Evolutionary conservation across 2,888 invertebrate species (phyloP), one percentile per base, ranked within the genome.

Genomic region (Trachelus troglodyta): DNA sequence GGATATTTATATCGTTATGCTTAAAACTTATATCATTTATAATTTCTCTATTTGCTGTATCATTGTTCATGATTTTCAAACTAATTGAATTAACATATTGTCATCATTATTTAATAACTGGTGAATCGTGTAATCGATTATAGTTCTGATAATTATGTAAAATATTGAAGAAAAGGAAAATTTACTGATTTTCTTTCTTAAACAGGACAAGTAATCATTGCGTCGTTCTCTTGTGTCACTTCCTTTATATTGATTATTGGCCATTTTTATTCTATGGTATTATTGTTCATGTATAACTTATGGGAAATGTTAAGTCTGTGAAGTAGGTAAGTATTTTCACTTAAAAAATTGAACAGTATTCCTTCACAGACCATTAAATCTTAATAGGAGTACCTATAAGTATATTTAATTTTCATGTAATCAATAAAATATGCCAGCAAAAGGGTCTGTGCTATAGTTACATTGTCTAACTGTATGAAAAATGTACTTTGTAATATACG

Each of bases 401-500:
- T 56, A 56, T 23, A 23, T 23, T 56, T 9, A 23, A 56, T 23
- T 56, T 56, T 9, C 9, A 23, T 9, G 23, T 9, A 56, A 56
- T 56, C 1, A 56, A 23, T 56, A 56, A 23, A 56, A 9, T 56
- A 15, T 56, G 56, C 56, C 56, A 23, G 23, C 56, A 23, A 56
- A 56, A 23, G 56, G 56, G 56, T 23, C 56, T 56, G 56, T 1
- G 23, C 2, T 23, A 56, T 23, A 56, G 56, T 56, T 56, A 56
- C 23, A 23, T 23, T 56, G 23, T 2, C 23, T 23, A 23, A 56
- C 23, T 56, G 56, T 23, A 56, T 56, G 23, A 56, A 56, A 56
- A 56, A 56, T 56, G 56, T 56, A 56, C 56, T 56, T 56, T 56
- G 56, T 33, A 69, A 75, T 56, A 77, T 81, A 77, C 68, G 69